Conservation (phyloP, 2,113 vertebrate species). For the Mugil cephalus region DNA sequence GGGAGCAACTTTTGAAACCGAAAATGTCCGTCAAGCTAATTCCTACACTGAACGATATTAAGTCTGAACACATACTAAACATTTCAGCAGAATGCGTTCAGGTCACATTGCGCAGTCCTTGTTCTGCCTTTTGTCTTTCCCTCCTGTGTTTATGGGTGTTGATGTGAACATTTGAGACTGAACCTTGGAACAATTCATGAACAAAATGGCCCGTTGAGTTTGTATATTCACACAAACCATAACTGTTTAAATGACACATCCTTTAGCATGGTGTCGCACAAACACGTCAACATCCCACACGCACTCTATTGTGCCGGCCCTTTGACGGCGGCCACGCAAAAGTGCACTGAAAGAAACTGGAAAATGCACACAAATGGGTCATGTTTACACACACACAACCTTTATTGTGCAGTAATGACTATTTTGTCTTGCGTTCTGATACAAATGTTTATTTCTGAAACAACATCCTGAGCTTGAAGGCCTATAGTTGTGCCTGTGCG, state of each 20-base stretch:
- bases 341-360: constrained; percentile 15
- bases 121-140: constrained; percentile 55
- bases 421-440: constrained; percentile 44
- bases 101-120: constrained; percentile 11
- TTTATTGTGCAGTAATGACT: constrained; percentile 33
- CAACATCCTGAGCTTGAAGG: constrained; percentile 10
- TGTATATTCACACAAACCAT: constrained; percentile 72
- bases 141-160: constrained; percentile 78
- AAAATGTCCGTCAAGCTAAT: not conserved
- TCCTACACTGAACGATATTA: not conserved
- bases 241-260: constrained; percentile 80
- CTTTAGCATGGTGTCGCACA: constrained; percentile 61
- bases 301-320: constrained; percentile 47
- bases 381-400: constrained; percentile 49
- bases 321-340: constrained; percentile 39
- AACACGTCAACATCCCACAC: constrained; percentile 63
- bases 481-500: not conserved
- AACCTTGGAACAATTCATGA: constrained; percentile 67
- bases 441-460: constrained; percentile 38
- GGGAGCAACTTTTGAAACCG: constrained; percentile 1
- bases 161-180: constrained; percentile 67
- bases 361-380: constrained; percentile 41
- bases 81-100: constrained; percentile 3
- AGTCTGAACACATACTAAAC: not conserved
- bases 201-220: constrained; percentile 59